These are phyloP conservation scores for Caenorhabditis zanzibari DNA, from an alignment of 2,888 invertebrate species.

Conservation along the genomic window DNA sequence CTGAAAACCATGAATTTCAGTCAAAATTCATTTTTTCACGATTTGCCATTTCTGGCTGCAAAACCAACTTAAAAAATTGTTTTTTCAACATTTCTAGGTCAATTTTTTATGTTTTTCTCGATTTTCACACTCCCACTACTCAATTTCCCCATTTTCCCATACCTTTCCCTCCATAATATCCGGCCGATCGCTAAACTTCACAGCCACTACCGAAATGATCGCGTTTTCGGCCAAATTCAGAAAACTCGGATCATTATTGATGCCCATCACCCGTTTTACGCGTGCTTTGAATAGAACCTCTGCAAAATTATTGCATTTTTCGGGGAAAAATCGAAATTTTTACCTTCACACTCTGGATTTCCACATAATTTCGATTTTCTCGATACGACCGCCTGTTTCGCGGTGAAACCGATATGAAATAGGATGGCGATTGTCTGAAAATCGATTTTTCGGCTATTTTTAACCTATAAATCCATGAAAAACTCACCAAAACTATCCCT, in stretches of 20 bases:
- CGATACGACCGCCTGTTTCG: slow-evolving; percentile 55
- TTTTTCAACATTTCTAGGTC: background rate
- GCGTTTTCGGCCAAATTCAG: slow-evolving; percentile 59
- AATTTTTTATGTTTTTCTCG: background rate
- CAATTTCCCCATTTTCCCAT: background rate
- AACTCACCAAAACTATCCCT: slow-evolving; percentile 55
- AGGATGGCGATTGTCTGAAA: slow-evolving; percentile 41
- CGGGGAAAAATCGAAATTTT: background rate
- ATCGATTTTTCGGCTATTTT: background rate
- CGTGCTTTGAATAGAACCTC: slow-evolving; percentile 72
- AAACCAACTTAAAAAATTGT: too few species aligned
- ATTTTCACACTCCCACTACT: background rate
- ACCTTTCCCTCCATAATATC: slow-evolving; percentile 76
- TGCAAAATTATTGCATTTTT: slow-evolving; percentile 38
- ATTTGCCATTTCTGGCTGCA: too few species aligned
- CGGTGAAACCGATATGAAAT: slow-evolving; percentile 26
- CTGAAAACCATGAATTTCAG: too few species aligned
- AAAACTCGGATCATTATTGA: slow-evolving; percentile 64
- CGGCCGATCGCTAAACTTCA: slow-evolving; percentile 75
- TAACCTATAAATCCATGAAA: background rate
- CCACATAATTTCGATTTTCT: slow-evolving; percentile 72
- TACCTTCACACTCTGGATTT: slow-evolving; percentile 67
- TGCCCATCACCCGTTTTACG: slow-evolving; percentile 67
- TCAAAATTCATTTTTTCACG: background rate
- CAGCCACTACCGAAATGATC: slow-evolving; percentile 67